Evolutionary conservation across 2,113 vertebrate species (phyloP), one percentile per base, ranked within the genome.

Genomic region (Burhinus oedicnemus): DNA sequence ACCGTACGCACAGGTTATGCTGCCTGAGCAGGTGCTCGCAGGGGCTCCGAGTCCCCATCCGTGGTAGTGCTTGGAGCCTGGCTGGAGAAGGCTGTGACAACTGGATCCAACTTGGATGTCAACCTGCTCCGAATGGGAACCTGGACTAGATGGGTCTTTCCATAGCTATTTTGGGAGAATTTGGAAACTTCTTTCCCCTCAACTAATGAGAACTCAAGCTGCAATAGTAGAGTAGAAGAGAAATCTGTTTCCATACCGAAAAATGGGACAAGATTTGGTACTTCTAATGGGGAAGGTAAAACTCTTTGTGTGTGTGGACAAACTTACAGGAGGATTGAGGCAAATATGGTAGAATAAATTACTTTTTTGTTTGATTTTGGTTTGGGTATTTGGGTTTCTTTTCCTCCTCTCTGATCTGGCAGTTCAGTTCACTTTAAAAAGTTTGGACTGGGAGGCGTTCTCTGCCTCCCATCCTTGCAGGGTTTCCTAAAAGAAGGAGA

Each of bases 1-100:
- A 15, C 17, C 2, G 2, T 5, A 8, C 0, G 2, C 5, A 8
- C 25, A 5, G 52, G 11, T 25, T 0, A 2, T 9, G 52, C 45
- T 23, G 55, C 27, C 27, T 11, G 6, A 32, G 42, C 32, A 12
- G 44, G 25, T 27, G 15, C 32, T 54, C 2, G 1, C 7, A 15
- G 58, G 11, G 42, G 5, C 26, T 47, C 49, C 1, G 2, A 15
- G 72, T 62, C 22, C 38, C 8, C 3, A 0, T 34, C n/a, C 52
- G 15, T 29, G 8, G 30, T 6, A 11, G 21, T 13, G 30, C 40
- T 74, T 1, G 0, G 78, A 71, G n/a, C n/a, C 30, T 0, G 0
- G 25, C 52, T 57, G 42, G 71, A 58, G 55, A 47, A 21, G 34
- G 32, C 40, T 10, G 2, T 36, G 60, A 42, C 44, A 11, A 0